Evolutionary conservation across 2,888 invertebrate species (phyloP).

Genomic region (Anoplius nigerrimus): DNA sequence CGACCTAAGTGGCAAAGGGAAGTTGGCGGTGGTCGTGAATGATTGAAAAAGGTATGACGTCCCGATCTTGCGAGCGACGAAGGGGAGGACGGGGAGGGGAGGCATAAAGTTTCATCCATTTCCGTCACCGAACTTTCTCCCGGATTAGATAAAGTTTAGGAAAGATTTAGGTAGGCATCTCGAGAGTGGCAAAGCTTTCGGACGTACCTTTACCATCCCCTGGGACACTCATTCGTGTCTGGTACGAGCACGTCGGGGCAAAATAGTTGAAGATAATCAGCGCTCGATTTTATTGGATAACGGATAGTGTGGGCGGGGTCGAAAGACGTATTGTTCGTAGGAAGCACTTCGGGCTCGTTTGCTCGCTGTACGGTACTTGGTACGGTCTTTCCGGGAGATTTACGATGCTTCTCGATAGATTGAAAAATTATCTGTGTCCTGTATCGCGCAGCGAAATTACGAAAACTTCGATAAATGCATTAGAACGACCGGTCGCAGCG

Average conservation of each 20-base stretch:
- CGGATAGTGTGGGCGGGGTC: constrained; percentile 42
- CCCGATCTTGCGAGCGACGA: no score
- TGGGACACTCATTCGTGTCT: no score
- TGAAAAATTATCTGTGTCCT: constrained; percentile 38
- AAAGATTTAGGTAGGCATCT: no score
- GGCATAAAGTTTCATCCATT: no score
- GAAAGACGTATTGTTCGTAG: constrained; percentile 48
- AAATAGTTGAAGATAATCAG: constrained; percentile 48
- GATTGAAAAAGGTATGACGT: no score
- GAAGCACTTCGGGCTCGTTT: constrained; percentile 34
- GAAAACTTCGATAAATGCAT: background rate
- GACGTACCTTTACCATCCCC: background rate
- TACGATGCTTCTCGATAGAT: constrained; percentile 26
- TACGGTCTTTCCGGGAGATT: constrained; percentile 35
- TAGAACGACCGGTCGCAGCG: no score
- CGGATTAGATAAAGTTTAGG: no score
- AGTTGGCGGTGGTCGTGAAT: no score
- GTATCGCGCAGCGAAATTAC: constrained; percentile 15
- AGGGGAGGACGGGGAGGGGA: no score
- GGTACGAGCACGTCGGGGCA: background rate
- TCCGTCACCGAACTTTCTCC: no score
- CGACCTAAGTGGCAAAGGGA: no score
- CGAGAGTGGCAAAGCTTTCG: background rate
- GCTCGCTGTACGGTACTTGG: constrained; percentile 30
- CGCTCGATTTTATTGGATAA: constrained; percentile 50